phyloP scores from a whole-genome alignment of 2,113 vertebrate species.

The Paradoxurus hermaphroditus region DNA sequence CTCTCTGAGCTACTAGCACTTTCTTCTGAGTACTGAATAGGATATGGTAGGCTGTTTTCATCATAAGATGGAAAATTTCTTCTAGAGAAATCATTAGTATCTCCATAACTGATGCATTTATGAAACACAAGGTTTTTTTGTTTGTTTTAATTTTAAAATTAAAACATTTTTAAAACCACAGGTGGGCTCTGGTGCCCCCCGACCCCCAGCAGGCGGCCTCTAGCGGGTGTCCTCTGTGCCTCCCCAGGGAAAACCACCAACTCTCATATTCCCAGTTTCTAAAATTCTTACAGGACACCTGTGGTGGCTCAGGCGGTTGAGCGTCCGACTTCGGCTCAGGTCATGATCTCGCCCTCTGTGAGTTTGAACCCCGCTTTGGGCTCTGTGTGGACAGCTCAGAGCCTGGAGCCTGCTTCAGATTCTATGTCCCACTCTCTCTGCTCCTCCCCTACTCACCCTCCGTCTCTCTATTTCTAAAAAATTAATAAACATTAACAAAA shows the following conservation, averaged over 20 bases:
- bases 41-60: constrained; percentile 64
- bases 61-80: neutral
- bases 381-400: too few species aligned
- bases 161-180: constrained; percentile 58
- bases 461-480: too few species aligned
- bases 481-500: neutral
- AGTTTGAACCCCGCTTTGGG: too few species aligned
- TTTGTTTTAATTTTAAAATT: constrained; percentile 43
- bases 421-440: too few species aligned
- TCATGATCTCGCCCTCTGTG: too few species aligned
- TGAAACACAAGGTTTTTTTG: constrained; percentile 60
- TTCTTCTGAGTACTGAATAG: constrained; percentile 60
- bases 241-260: neutral
- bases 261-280: neutral
- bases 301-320: too few species aligned
- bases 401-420: too few species aligned
- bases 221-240: neutral
- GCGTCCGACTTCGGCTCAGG: too few species aligned
- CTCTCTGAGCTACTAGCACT: constrained; percentile 62
- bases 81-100: constrained; percentile 53
- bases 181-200: constrained; percentile 32
- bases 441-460: too few species aligned
- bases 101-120: constrained; percentile 69
- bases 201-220: neutral
- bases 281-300: neutral